Percentiles rank a stretch among this genome's conserved stretches.
These are phyloP conservation scores for Sigmodon hispidus DNA, from an alignment of 2,113 vertebrate species.

Conservation along the genomic window DNA sequence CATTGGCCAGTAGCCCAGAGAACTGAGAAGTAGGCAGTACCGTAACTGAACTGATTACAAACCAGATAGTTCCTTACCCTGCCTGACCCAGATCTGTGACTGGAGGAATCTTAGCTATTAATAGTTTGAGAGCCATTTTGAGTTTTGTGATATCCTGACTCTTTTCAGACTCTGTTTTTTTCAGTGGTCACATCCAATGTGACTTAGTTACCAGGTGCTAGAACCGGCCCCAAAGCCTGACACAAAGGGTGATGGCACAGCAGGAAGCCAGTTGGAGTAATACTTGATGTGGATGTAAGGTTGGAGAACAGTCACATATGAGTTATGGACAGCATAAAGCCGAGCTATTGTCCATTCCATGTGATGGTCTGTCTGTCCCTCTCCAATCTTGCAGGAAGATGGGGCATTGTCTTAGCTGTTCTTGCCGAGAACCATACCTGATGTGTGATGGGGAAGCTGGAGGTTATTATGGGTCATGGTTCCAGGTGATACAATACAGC, in stretches of 20 bases:
- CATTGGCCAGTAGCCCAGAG: not conserved
- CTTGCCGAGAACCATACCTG: not conserved
- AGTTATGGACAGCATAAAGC: not conserved
- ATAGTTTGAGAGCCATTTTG: not conserved
- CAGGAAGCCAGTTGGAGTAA: not conserved
- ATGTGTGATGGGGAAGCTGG: not conserved
- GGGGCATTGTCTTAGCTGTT: not conserved
- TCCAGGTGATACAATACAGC: not conserved
- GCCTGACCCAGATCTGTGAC: not conserved
- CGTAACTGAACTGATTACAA: not conserved
- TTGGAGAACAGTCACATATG: too few relatives aligned
- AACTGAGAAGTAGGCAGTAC: not conserved
- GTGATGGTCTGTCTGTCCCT: too few relatives aligned
- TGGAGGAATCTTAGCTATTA: not conserved
- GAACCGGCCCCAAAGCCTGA: too few relatives aligned
- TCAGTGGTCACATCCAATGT: too few relatives aligned
- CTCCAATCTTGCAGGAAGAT: not conserved
- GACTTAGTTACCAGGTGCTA: not conserved
- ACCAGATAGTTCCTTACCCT: too few relatives aligned
- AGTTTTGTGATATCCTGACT: not conserved
- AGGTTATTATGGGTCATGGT: too few relatives aligned
- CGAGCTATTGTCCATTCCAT: not conserved
- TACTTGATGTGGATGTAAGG: not conserved
- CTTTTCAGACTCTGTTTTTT: not conserved
- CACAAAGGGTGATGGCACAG: too few relatives aligned